Evolutionary conservation across 1,140 invertebrate species (phyloP).

Genomic region (Sinonovacula constricta): DNA sequence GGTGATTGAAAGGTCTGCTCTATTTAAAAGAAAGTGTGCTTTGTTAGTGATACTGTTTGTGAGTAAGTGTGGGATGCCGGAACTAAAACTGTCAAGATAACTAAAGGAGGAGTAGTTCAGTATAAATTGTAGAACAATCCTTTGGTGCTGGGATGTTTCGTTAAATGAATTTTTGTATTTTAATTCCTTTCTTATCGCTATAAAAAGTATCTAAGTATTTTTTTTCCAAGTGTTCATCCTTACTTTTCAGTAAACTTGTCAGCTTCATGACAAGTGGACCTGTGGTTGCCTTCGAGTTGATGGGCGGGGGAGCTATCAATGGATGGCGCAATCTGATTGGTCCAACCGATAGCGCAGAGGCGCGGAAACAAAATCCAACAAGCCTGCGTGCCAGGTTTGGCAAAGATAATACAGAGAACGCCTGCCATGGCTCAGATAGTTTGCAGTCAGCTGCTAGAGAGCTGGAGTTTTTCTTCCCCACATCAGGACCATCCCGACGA

Average conservation of each 20-base stretch:
- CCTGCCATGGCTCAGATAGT: constrained; percentile 84
- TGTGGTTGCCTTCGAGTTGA: constrained; percentile 86
- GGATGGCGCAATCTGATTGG: constrained; percentile 83
- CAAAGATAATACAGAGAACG: constrained; percentile 85
- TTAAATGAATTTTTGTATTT: no score
- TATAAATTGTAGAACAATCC: no score
- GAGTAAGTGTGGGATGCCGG: no score
- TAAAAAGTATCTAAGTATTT: no score
- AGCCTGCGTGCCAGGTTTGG: constrained; percentile 87
- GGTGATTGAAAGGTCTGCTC: no score
- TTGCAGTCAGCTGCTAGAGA: constrained; percentile 81
- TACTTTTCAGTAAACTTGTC: constrained; percentile 63
- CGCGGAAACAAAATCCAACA: constrained; percentile 81
- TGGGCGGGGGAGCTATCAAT: constrained; percentile 85
- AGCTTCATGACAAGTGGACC: constrained; percentile 86
- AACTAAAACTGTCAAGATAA: no score
- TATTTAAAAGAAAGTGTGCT: no score
- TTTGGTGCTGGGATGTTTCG: no score
- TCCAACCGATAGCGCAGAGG: constrained; percentile 84
- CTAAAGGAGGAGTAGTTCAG: no score
- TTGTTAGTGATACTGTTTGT: no score
- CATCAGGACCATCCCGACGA: constrained; percentile 78
- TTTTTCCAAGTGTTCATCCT: no score
- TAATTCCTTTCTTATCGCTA: no score
- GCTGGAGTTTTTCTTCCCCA: constrained; percentile 85